Evolutionary conservation across 2,888 invertebrate genomes (phyloP).

Genomic region (Tigriopus californicus): DNA sequence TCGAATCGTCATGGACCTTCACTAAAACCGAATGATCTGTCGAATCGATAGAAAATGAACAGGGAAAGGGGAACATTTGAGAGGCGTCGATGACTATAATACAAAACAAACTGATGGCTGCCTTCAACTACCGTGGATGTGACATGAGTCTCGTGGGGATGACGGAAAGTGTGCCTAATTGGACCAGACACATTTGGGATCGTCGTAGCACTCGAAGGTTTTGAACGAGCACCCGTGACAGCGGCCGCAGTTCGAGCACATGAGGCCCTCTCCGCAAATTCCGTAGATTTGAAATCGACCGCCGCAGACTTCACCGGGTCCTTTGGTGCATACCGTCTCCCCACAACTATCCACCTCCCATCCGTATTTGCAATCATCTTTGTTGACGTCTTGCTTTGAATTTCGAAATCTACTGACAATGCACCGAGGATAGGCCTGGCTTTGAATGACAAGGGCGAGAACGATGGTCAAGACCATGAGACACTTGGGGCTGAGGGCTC

Average conservation of each 20-base stretch:
- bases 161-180: too few relatives aligned
- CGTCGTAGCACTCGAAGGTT: slow-evolving; percentile 7
- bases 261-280: slow-evolving; percentile 10
- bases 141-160: too few relatives aligned
- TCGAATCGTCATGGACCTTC: too few relatives aligned
- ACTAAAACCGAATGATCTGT: too few relatives aligned
- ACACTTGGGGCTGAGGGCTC: background rate
- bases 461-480: background rate
- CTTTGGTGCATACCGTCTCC: slow-evolving; percentile 3
- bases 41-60: too few relatives aligned
- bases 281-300: slow-evolving; percentile 7
- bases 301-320: slow-evolving; percentile 6
- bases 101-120: too few relatives aligned
- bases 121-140: too few relatives aligned
- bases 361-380: background rate
- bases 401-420: background rate
- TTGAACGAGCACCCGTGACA: slow-evolving; percentile 8
- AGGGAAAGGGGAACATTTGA: too few relatives aligned
- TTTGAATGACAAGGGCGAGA: background rate
- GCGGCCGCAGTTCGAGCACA: slow-evolving; percentile 12
- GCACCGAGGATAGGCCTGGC: slow-evolving; percentile 1
- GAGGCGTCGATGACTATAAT: too few relatives aligned
- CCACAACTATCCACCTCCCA: slow-evolving; percentile 9
- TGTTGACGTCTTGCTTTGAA: background rate
- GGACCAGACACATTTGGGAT: background rate